A percentile compares a stretch with the other conserved stretches of the same genome.
Conservation (phyloP, 2,113 vertebrate species). For the Rhynchopsitta pachyrhyncha region DNA sequence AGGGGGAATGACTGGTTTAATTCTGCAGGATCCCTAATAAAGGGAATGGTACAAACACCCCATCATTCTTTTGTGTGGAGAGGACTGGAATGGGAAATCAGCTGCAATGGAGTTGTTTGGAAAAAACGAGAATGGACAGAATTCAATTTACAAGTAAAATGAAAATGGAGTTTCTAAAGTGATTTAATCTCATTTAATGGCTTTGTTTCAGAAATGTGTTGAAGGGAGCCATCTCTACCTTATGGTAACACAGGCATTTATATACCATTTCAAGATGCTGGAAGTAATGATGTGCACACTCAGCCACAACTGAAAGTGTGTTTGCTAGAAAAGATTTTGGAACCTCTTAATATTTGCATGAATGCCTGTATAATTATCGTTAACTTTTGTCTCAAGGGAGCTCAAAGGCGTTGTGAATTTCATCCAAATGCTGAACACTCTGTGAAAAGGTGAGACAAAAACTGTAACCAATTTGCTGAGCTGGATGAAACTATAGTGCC, state of each 20-base stretch:
- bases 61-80: not conserved
- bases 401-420: not conserved
- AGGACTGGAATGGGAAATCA: not conserved
- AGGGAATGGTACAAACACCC: not conserved
- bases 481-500: not conserved
- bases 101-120: not conserved
- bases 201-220: not conserved
- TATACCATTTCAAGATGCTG: not conserved
- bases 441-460: not conserved
- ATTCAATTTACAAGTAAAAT: not conserved
- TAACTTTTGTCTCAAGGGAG: not conserved
- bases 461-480: not conserved
- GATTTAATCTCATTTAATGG: not conserved
- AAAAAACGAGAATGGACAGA: not conserved
- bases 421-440: not conserved
- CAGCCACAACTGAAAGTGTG: not conserved
- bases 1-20: not conserved
- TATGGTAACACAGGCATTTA: not conserved
- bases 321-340: not conserved
- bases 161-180: not conserved
- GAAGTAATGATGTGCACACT: not conserved
- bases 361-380: not conserved
- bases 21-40: constrained; percentile 2
- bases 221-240: not conserved
- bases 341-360: not conserved